phyloP scores from a whole-genome alignment of 2,797 vertebrate species.

The Phalanger gymnotis region DNA sequence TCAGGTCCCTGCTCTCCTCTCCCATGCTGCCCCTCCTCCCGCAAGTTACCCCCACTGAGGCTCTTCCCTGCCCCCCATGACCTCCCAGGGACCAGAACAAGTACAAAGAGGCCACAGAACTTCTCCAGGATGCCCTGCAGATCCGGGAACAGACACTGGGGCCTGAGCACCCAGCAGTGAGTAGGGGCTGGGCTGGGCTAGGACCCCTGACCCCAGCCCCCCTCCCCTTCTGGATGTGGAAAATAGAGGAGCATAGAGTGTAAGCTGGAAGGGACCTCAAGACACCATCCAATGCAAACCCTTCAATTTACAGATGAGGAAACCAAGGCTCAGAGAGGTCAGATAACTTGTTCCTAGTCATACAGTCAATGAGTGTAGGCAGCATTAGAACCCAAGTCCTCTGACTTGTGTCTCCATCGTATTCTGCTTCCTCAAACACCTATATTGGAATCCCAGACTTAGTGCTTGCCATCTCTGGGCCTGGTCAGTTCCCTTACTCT shows the following conservation, averaged over 20 bases:
- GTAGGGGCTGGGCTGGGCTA: background rate
- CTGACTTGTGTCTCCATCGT: background rate
- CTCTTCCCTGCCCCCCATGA: background rate
- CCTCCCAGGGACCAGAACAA: conserved; percentile 92
- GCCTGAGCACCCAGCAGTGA: conserved; percentile 78
- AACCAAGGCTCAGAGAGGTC: background rate
- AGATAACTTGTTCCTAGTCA: background rate
- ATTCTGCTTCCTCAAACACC: background rate
- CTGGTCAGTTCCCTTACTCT: background rate
- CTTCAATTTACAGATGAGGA: background rate
- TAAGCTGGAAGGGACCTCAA: background rate
- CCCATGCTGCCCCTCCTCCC: too few relatives aligned
- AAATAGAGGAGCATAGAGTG: background rate
- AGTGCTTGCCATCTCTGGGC: background rate
- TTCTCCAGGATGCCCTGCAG: conserved; percentile 80
- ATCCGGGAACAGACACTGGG: conserved; percentile 82
- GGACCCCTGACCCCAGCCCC: background rate
- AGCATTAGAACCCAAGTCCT: background rate
- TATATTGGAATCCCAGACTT: background rate
- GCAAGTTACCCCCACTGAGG: background rate
- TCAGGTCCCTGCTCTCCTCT: conserved; percentile 60
- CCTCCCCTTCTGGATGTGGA: background rate
- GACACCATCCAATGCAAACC: background rate
- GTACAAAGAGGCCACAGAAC: conserved; percentile 92
- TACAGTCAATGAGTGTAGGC: background rate